These are phyloP conservation scores for Callyntrura guangdongensis DNA, from an alignment of 2,888 invertebrate species.

Conservation along the genomic window DNA sequence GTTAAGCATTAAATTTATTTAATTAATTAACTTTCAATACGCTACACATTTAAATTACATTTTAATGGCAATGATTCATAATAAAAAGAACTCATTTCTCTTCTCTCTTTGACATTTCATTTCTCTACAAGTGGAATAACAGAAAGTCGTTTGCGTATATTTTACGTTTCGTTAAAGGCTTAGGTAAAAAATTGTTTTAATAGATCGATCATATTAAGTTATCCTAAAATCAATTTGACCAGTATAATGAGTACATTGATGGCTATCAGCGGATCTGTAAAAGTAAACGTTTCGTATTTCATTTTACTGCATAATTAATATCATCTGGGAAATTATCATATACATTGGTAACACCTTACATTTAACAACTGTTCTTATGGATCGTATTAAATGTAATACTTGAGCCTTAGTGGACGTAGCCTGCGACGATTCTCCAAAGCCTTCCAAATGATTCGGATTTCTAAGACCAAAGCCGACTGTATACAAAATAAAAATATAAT, in stretches of 20 bases:
- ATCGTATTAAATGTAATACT: constrained; percentile 95
- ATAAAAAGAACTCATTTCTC: neutral
- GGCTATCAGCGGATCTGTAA: constrained; percentile 98
- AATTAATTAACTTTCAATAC: neutral
- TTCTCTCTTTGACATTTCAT: neutral
- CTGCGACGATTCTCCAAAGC: constrained; percentile 91
- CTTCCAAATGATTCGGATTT: constrained; percentile 89
- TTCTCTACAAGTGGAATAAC: no score
- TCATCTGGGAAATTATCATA: no score
- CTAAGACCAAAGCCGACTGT: constrained; percentile 97
- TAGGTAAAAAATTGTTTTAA: neutral
- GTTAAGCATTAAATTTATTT: neutral
- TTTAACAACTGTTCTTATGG: constrained; percentile 98
- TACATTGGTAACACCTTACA: constrained; percentile 89
- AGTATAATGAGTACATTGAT: constrained; percentile 95
- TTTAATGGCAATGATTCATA: neutral
- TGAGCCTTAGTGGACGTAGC: constrained; percentile 94
- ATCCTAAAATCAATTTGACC: constrained; percentile 96
- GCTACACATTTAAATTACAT: neutral
- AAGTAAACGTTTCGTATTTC: constrained; percentile 81
- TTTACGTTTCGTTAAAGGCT: no score
- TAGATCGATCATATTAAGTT: constrained; percentile 85
- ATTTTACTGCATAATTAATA: neutral
- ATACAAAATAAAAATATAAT: constrained; percentile 66
- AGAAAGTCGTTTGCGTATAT: no score